Evolutionary conservation across 2,113 vertebrate species (phyloP).

Genomic region (Edolisoma coerulescens): DNA sequence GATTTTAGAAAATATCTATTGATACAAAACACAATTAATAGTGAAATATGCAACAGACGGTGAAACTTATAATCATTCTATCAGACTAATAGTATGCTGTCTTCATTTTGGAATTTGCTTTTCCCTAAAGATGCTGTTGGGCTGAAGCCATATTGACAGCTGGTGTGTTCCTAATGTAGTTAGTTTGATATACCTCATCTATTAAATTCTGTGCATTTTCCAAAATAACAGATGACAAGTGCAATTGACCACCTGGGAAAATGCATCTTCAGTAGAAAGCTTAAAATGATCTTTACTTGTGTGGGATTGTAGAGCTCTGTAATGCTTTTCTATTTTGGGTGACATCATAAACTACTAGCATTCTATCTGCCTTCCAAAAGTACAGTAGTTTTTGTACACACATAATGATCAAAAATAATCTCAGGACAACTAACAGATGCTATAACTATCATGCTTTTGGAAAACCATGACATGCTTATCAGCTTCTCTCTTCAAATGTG

Average conservation of each 20-base stretch:
- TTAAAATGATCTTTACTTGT: conserved; percentile 28
- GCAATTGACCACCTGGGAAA: conserved; percentile 78
- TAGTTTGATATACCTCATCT: conserved; percentile 82
- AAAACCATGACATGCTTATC: not conserved
- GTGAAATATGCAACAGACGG: conserved; percentile 80
- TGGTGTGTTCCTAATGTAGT: conserved; percentile 75
- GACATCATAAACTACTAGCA: conserved; percentile 17
- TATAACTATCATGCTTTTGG: not conserved
- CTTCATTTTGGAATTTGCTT: conserved; percentile 69
- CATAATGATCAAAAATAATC: conserved; percentile 7
- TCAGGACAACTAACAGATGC: conserved; percentile 25
- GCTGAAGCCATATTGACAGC: conserved; percentile 78
- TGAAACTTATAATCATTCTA: conserved; percentile 74
- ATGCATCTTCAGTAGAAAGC: conserved; percentile 62
- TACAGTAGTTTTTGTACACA: not conserved
- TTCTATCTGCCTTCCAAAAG: conserved; percentile 19
- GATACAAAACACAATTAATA: conserved; percentile 70
- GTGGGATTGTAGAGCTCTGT: not conserved
- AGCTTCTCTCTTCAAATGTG: not conserved
- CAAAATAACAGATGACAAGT: conserved; percentile 80
- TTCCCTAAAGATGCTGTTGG: conserved; percentile 76
- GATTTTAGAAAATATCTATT: conserved; percentile 55
- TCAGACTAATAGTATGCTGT: conserved; percentile 74
- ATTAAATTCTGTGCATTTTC: conserved; percentile 76
- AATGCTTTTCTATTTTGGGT: conserved; percentile 28